phyloP scores from a whole-genome alignment of 92 coral and sea anemone genomes.

The Pocillopora meandrina region DNA sequence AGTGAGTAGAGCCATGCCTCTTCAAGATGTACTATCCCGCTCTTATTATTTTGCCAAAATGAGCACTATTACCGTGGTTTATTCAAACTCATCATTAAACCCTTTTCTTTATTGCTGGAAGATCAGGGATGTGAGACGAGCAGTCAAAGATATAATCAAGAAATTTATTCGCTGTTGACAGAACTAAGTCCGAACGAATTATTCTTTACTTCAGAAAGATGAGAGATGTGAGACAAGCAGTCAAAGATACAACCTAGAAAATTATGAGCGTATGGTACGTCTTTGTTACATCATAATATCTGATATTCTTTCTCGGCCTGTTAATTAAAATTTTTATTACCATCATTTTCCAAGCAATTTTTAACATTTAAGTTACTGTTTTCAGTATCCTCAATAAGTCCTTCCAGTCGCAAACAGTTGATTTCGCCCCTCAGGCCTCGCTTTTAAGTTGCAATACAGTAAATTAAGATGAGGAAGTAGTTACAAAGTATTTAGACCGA shows the following conservation, averaged over 20 bases:
- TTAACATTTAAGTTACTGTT: too few relatives aligned
- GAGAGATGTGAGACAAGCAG: neutral
- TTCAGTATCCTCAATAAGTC: too few relatives aligned
- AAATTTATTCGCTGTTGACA: neutral
- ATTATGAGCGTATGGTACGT: neutral
- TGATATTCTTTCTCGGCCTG: too few relatives aligned
- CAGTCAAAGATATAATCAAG: conserved; percentile 13
- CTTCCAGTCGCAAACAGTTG: too few relatives aligned
- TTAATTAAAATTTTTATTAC: too few relatives aligned
- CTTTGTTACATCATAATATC: too few relatives aligned
- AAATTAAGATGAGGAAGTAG: too few relatives aligned
- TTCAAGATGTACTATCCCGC: neutral
- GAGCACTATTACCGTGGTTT: neutral
- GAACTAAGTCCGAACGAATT: neutral
- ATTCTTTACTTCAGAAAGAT: neutral
- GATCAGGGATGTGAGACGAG: neutral
- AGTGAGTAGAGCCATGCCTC: neutral
- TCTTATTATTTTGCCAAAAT: neutral
- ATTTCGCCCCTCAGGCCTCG: too few relatives aligned
- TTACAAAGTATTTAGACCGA: too few relatives aligned
- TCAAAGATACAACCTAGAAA: neutral
- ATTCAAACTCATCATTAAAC: conserved; percentile 30
- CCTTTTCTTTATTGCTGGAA: conserved; percentile 37
- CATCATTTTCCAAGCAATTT: too few relatives aligned
- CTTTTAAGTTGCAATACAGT: too few relatives aligned